Percentiles rank a stretch among this genome's conserved stretches.
phyloP scores from a whole-genome alignment of 2,797 vertebrate genomes.

The Xiphophorus birchmanni region DNA sequence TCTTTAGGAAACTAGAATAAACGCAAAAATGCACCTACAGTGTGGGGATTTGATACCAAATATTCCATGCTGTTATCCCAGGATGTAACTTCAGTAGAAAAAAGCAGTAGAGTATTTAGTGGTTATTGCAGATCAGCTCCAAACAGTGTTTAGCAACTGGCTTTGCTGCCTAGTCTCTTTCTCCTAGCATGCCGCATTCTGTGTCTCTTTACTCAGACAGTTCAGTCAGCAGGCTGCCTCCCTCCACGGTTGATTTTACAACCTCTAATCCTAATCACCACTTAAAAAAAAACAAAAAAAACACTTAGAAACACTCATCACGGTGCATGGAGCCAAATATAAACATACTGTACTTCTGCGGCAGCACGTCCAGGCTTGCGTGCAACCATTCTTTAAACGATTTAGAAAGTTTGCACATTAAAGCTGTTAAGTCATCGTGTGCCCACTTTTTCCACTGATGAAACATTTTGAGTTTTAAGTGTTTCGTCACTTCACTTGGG shows the following conservation, averaged over 20 bases:
- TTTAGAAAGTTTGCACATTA: neutral
- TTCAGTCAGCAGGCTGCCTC: neutral
- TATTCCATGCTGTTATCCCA: too few species aligned
- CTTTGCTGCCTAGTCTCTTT: neutral
- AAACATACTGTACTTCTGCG: neutral
- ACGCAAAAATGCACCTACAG: too few species aligned
- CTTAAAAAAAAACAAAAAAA: neutral
- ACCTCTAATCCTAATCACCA: neutral
- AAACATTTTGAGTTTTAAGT: slow-evolving; percentile 19
- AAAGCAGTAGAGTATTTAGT: too few species aligned
- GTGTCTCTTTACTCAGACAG: neutral
- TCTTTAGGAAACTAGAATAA: too few species aligned
- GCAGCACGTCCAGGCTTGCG: neutral
- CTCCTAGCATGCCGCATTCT: neutral
- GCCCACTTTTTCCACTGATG: neutral
- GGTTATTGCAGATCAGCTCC: neutral
- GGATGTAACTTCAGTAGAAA: too few species aligned
- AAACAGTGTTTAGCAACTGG: neutral
- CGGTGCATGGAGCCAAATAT: neutral
- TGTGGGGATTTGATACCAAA: too few species aligned
- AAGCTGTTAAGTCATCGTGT: neutral
- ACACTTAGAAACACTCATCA: neutral
- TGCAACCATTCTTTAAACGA: neutral
- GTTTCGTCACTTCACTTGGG: slow-evolving; percentile 40
- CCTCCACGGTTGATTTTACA: neutral